phyloP scores from a whole-genome alignment of 2,113 vertebrate species.

The Thryonomys swinderianus region DNA sequence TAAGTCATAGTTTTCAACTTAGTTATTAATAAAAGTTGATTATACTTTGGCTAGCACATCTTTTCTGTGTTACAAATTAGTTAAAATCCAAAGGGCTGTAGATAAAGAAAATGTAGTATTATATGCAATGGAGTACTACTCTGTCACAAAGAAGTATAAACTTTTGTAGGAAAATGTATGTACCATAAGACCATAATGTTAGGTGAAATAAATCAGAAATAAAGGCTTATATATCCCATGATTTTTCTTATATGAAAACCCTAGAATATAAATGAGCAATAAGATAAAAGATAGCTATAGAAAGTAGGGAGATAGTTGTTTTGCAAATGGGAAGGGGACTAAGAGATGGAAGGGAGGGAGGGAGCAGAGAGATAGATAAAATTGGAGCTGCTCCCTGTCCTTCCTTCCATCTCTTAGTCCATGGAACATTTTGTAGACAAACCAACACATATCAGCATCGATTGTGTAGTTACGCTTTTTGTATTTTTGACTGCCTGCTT shows the following conservation, averaged over 20 bases:
- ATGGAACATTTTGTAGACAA: slow-evolving; percentile 1
- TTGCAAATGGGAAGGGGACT: background rate
- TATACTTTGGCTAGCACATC: background rate
- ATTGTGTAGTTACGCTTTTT: background rate
- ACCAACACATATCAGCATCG: background rate
- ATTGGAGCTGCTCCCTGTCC: background rate
- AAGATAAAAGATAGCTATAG: background rate
- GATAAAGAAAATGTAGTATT: background rate
- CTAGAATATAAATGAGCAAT: background rate
- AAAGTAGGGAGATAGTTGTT: background rate
- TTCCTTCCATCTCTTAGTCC: background rate
- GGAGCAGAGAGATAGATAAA: background rate
- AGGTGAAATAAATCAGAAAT: background rate
- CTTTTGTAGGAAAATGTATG: background rate
- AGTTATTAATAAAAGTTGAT: background rate
- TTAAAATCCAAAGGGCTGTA: background rate
- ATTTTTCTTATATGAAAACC: background rate
- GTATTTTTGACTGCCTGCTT: slow-evolving; percentile 27
- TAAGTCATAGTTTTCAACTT: background rate
- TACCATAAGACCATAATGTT: background rate
- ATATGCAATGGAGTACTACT: background rate
- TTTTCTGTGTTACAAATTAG: background rate
- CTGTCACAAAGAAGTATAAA: background rate
- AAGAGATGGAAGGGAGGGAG: background rate
- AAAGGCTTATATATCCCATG: background rate